Percentiles rank a stretch among this genome's conserved stretches.
phyloP scores from a whole-genome alignment of 2,888 invertebrate species.

The Chalcis sispes region DNA sequence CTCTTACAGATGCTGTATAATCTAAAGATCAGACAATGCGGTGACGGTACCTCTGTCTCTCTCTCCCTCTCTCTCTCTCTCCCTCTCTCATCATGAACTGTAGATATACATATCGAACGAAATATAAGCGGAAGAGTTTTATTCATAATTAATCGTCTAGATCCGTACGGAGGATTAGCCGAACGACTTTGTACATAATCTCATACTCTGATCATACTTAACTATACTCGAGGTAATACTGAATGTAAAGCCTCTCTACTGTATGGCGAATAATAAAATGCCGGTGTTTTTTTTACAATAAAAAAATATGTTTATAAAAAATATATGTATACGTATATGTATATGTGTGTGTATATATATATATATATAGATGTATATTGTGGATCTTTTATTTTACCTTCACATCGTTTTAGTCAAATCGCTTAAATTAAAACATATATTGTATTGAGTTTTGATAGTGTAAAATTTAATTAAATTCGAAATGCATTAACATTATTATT shows the following conservation, averaged over 20 bases:
- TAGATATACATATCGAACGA: conserved; percentile 46
- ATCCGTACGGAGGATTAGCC: conserved; percentile 42
- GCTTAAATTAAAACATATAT: too few species aligned
- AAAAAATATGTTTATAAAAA: conserved; percentile 53
- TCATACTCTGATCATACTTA: conserved; percentile 47
- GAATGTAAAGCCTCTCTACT: conserved; percentile 42
- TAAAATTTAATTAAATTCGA: too few species aligned
- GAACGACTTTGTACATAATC: conserved; percentile 55
- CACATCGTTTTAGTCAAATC: too few species aligned
- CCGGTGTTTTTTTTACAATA: conserved; percentile 44
- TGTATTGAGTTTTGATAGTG: too few species aligned
- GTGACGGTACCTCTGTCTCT: conserved; percentile 42
- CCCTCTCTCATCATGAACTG: conserved; percentile 29
- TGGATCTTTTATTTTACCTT: too few species aligned
- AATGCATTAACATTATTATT: too few species aligned
- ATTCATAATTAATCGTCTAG: conserved; percentile 54
- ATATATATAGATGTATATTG: too few species aligned
- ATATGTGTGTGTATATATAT: too few species aligned
- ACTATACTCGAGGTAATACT: conserved; percentile 45
- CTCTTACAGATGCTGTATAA: conserved; percentile 36
- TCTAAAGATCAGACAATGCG: conserved; percentile 54
- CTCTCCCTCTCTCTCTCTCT: too few species aligned
- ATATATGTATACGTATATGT: too few species aligned
- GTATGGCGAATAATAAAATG: conserved; percentile 45
- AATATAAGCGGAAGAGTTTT: conserved; percentile 41